These are phyloP conservation scores for Pungitius pungitius DNA, from an alignment of 2,113 vertebrate genomes.

Conservation along the genomic window DNA sequence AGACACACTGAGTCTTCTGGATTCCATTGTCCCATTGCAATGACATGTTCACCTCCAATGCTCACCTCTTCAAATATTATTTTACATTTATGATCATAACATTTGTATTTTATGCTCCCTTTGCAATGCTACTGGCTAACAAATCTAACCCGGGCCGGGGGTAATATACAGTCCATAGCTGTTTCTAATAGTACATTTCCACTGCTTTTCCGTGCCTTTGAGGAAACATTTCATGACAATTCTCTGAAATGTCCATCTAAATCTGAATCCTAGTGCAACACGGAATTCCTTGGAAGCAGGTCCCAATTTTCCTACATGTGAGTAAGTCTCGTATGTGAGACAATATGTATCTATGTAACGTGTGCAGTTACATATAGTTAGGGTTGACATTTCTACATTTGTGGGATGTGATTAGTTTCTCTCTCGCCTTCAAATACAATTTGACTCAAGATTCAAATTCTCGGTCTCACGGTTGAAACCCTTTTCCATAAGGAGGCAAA, in stretches of 20 bases:
- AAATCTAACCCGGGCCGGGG: neutral
- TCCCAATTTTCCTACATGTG: too few relatives aligned
- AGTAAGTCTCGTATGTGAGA: too few relatives aligned
- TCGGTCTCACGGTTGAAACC: too few relatives aligned
- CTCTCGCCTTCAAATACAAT: slow-evolving; percentile 11
- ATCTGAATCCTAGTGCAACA: too few relatives aligned
- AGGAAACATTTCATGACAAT: too few relatives aligned
- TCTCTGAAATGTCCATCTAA: too few relatives aligned
- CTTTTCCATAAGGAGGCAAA: slow-evolving; percentile 43
- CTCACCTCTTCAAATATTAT: neutral
- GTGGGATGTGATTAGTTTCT: too few relatives aligned
- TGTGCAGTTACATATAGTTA: too few relatives aligned
- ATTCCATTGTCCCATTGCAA: neutral
- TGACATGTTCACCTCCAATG: neutral
- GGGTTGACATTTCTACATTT: too few relatives aligned
- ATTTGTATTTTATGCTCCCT: neutral
- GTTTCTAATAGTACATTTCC: neutral
- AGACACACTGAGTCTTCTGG: neutral
- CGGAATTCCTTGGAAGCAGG: too few relatives aligned
- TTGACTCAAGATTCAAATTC: slow-evolving; percentile 11
- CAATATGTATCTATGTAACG: too few relatives aligned
- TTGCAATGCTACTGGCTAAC: neutral
- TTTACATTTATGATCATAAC: neutral
- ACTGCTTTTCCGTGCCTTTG: neutral
- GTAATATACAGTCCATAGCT: neutral